A percentile compares a stretch with the other conserved stretches of the same genome.
Conservation (phyloP, 1,140 invertebrate genomes). For the Drosophila persimilis region DNA sequence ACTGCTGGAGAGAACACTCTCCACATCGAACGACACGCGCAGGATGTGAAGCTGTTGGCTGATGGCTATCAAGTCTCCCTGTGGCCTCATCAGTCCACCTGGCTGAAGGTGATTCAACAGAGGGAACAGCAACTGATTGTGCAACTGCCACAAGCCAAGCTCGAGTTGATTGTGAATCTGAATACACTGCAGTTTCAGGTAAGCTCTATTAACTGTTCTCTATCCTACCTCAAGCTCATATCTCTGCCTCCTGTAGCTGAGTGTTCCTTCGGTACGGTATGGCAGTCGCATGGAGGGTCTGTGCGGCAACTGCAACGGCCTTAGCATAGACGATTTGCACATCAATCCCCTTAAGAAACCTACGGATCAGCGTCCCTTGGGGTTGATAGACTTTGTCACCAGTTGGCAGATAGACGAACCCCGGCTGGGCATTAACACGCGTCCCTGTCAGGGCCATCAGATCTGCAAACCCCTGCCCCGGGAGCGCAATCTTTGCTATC, state of each 20-base stretch:
- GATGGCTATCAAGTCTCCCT: conserved; percentile 13
- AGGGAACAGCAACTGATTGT: conserved; percentile 4
- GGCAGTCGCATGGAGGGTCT: conserved; percentile 19
- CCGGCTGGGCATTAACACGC: conserved; percentile 9
- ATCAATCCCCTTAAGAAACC: conserved; percentile 7
- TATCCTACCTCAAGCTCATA: neutral
- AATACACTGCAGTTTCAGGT: conserved; percentile 13
- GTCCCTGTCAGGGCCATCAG: neutral
- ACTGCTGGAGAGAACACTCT: conserved; percentile 8
- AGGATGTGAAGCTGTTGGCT: conserved; percentile 14
- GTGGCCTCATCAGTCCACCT: conserved; percentile 16
- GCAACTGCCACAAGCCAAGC: conserved; percentile 13
- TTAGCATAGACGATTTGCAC: conserved; percentile 12
- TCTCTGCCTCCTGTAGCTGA: neutral
- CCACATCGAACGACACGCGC: conserved; percentile 7
- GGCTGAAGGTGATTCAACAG: conserved; percentile 1
- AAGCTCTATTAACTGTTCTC: neutral
- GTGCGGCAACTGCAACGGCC: conserved; percentile 20
- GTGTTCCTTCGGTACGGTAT: conserved; percentile 12
- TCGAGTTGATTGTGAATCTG: conserved; percentile 11
- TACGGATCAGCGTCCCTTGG: neutral
- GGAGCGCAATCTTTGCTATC: conserved; percentile 8
- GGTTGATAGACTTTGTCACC: conserved; percentile 11
- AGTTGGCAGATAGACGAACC: conserved; percentile 20
- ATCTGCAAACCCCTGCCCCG: conserved; percentile 8